phyloP scores from a whole-genome alignment of 2,888 invertebrate species.

The Azorinus chamasolen region DNA sequence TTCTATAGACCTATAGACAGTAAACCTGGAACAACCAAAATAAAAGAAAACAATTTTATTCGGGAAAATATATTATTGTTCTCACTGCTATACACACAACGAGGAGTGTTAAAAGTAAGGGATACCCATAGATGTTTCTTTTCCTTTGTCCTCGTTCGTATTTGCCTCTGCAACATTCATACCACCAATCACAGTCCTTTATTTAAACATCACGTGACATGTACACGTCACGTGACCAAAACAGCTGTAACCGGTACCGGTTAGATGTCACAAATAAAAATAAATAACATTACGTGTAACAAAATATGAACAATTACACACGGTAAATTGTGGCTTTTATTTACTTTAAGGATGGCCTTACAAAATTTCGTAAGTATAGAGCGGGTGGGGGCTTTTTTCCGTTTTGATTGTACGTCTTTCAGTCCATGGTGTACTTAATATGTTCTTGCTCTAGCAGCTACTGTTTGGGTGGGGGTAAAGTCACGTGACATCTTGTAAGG shows the following conservation, averaged over 20 bases:
- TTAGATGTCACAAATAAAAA: conserved; percentile 65
- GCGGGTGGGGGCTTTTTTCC: no score
- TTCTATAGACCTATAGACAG: no score
- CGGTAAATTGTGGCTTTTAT: conserved; percentile 64
- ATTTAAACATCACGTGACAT: conserved; percentile 52
- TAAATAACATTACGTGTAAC: conserved; percentile 53
- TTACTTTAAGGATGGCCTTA: conserved; percentile 63
- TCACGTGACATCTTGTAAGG: conserved; percentile 69
- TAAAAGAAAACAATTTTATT: conserved; percentile 61
- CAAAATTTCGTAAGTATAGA: conserved; percentile 39
- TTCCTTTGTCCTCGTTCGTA: conserved; percentile 51
- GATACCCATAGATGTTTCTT: conserved; percentile 63
- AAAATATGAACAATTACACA: conserved; percentile 64
- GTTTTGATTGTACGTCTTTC: no score
- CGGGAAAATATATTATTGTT: conserved; percentile 73
- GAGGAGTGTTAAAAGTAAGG: conserved; percentile 62
- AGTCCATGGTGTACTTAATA: neutral
- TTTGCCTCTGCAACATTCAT: conserved; percentile 55
- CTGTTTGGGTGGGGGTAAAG: conserved; percentile 29
- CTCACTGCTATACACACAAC: conserved; percentile 62
- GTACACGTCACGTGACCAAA: conserved; percentile 55
- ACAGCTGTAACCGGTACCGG: conserved; percentile 72
- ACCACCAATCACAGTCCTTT: conserved; percentile 61
- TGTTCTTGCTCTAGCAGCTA: neutral
- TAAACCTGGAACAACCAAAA: conserved; percentile 15